Evolutionary conservation across 2,113 vertebrate species (phyloP).

Genomic region (Oryzias celebensis): DNA sequence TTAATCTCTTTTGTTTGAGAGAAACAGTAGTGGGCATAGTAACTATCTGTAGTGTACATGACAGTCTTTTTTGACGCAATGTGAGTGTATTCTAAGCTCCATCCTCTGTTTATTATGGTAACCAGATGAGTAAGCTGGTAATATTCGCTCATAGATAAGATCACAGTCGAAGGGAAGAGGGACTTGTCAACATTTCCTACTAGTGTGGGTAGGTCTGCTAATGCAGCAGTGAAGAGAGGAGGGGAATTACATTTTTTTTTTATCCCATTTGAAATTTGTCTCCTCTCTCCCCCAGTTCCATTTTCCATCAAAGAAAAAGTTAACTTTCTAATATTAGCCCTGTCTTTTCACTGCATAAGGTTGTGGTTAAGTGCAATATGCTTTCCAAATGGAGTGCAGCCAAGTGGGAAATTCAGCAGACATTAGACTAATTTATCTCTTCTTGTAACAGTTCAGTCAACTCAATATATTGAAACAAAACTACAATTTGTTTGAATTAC

Average conservation of each 20-base stretch:
- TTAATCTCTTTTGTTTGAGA: too few species aligned
- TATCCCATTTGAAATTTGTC: neutral
- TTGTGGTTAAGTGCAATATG: neutral
- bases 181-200: constrained; percentile 18
- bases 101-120: too few species aligned
- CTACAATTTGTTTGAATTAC: too few species aligned
- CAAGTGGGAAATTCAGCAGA: too few species aligned
- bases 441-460: too few species aligned
- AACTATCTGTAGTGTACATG: too few species aligned
- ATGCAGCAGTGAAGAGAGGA: neutral
- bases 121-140: neutral
- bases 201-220: constrained; percentile 6
- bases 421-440: too few species aligned
- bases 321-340: neutral
- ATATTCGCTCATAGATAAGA: neutral
- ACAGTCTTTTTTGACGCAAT: too few species aligned
- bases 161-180: neutral
- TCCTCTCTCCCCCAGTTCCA: neutral
- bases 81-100: too few species aligned
- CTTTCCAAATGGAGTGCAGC: too few species aligned
- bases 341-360: neutral
- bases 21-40: too few species aligned
- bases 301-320: neutral
- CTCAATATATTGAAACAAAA: too few species aligned
- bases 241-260: constrained; percentile 31